Evolutionary conservation across 2,797 vertebrate genomes (phyloP), one percentile per base, ranked within the genome.

Genomic region (Pseudocheirus occidentalis): DNA sequence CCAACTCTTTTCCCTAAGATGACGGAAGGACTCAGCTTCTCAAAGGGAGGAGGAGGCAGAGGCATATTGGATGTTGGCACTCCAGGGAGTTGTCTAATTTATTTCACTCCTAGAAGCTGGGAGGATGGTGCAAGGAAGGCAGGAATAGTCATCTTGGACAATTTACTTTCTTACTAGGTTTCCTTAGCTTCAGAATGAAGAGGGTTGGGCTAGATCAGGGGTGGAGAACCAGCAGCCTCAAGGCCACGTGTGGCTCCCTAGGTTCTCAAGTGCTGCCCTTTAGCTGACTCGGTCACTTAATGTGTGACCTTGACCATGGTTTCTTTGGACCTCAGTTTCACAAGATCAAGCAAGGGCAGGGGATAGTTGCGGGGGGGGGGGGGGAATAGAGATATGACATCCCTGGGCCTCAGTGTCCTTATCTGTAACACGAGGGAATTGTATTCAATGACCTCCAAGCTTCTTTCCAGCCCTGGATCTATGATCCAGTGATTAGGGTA

Each of bases 361-460:
- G 4, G 4, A 11, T 28, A 10, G 27, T 27, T 9, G 57, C 0
- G 27, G 10, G 29, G 2, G 55, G 7, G 28, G 11, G 11, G 3
- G 18, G 40, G 24, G n/a, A n/a, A n/a, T n/a, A n/a, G n/a, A n/a
- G n/a, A 46, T 91, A 59, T 58, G 87, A 66, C 73, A 81, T 29
- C 3, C 34, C 11, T 31, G 59, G 66, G 81, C n/a, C 91, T 94
- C 46, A 46, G 50, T 87, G 73, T 97, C 16, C 31, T 50, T 62
- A 53, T 73, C 87, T 92, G 55, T 56, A 34, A n/a, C 40, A 90
- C 27, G 11, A 34, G 16, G 34, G 7, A 3, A 40, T 59, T 31
- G 40, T 89, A 21, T 29, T 90, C 34, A n/a, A 66, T 89, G 52
- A 21, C 16, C 5, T 73, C 62, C n/a, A n/a, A 27, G 73, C 40